Conservation (phyloP, 2,888 invertebrate genomes). For the Phanerotoma sp. region DNA sequence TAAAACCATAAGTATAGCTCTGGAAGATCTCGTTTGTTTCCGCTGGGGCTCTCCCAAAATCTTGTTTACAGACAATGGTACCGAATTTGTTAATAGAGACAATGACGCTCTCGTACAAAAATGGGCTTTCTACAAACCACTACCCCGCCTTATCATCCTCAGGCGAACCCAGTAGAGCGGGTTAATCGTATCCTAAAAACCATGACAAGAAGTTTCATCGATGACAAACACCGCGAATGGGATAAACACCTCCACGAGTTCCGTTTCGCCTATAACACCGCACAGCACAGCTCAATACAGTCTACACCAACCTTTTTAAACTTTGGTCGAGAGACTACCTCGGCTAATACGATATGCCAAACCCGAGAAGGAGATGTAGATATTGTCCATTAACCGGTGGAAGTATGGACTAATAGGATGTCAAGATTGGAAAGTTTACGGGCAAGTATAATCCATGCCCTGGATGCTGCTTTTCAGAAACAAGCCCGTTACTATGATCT, state of each 20-base stretch:
- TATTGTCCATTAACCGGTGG: too few species aligned
- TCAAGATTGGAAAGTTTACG: not conserved
- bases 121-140: slow-evolving; percentile 9
- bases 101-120: slow-evolving; percentile 4
- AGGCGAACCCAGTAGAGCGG: slow-evolving; percentile 17
- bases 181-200: slow-evolving; percentile 18
- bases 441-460: not conserved
- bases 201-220: slow-evolving; percentile 21
- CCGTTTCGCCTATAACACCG: too few species aligned
- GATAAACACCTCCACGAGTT: too few species aligned
- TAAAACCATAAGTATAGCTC: slow-evolving; percentile 1
- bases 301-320: too few species aligned
- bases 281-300: too few species aligned
- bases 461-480: not conserved
- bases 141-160: slow-evolving; percentile 22
- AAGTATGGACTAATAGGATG: too few species aligned
- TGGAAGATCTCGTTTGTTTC: too few species aligned
- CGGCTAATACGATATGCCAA: too few species aligned
- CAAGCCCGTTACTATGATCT: not conserved
- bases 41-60: slow-evolving; percentile 18
- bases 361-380: too few species aligned
- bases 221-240: slow-evolving; percentile 22
- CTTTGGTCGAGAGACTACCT: too few species aligned
- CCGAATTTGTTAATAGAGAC: slow-evolving; percentile 17
- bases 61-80: slow-evolving; percentile 19